Evolutionary conservation across 2,797 vertebrate genomes (phyloP).

Genomic region (Poecilia wingei): DNA sequence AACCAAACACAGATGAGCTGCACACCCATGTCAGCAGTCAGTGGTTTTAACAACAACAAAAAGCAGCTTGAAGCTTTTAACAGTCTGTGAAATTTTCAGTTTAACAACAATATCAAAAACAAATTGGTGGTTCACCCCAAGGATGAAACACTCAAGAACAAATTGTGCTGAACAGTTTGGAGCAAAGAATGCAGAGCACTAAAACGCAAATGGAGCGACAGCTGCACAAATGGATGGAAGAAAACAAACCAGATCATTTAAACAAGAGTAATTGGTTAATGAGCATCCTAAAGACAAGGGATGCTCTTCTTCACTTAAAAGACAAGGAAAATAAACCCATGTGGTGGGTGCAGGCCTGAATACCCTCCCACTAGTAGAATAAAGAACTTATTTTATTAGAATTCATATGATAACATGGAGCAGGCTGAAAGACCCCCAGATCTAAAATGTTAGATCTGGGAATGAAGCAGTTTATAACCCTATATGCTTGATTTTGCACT

Average conservation of each 20-base stretch:
- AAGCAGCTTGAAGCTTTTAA: not conserved
- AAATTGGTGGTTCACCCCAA: not conserved
- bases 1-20: conserved; percentile 20
- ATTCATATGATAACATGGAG: not conserved
- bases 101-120: not conserved
- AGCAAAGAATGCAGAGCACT: not conserved
- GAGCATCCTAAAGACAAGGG: not conserved
- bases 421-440: not conserved
- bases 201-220: not conserved
- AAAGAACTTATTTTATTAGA: not conserved
- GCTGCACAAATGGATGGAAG: not conserved
- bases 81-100: not conserved
- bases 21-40: not conserved
- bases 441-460: not conserved
- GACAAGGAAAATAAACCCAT: not conserved
- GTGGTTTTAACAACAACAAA: not conserved
- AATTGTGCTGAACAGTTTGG: not conserved
- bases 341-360: not conserved
- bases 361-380: not conserved
- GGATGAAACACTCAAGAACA: not conserved
- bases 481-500: not conserved
- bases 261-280: not conserved
- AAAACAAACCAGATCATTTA: not conserved
- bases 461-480: not conserved
- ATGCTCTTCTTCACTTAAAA: not conserved